Evolutionary conservation across 2,113 vertebrate genomes (phyloP).

Genomic region (Pomatostomus ruficeps): DNA sequence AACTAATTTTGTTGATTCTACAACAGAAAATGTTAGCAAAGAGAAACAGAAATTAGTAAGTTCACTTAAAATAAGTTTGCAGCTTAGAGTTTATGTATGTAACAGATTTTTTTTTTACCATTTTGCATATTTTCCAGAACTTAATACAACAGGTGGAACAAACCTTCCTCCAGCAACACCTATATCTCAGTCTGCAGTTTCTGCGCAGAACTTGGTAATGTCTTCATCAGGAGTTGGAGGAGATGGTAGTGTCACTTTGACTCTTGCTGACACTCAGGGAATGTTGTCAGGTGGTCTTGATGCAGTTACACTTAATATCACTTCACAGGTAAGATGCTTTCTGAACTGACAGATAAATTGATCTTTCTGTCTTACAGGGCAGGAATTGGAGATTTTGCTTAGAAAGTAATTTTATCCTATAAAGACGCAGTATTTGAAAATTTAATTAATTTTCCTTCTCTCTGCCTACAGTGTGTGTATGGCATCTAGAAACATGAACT

Average conservation of each 20-base stretch:
- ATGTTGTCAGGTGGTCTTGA: slow-evolving; percentile 87
- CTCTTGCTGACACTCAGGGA: slow-evolving; percentile 90
- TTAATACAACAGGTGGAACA: slow-evolving; percentile 68
- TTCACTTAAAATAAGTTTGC: neutral
- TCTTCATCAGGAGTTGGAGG: slow-evolving; percentile 82
- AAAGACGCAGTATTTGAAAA: neutral
- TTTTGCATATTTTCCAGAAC: slow-evolving; percentile 53
- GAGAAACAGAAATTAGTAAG: neutral
- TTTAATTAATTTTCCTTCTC: neutral
- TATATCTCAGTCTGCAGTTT: slow-evolving; percentile 78
- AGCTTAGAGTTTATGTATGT: neutral
- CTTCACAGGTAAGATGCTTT: slow-evolving; percentile 78
- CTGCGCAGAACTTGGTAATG: slow-evolving; percentile 89
- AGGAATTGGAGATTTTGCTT: neutral
- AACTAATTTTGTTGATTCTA: neutral
- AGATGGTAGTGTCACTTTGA: slow-evolving; percentile 91
- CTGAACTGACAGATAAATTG: neutral
- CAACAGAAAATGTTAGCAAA: neutral
- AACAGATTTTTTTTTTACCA: neutral
- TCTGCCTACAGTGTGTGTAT: rapidly evolving
- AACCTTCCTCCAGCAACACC: slow-evolving; percentile 79
- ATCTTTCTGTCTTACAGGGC: neutral
- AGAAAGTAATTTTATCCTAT: neutral
- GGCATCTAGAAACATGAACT: neutral
- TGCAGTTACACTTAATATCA: slow-evolving; percentile 91